Conservation (phyloP, 2,797 vertebrate genomes). For the Lateolabrax maculatus region DNA sequence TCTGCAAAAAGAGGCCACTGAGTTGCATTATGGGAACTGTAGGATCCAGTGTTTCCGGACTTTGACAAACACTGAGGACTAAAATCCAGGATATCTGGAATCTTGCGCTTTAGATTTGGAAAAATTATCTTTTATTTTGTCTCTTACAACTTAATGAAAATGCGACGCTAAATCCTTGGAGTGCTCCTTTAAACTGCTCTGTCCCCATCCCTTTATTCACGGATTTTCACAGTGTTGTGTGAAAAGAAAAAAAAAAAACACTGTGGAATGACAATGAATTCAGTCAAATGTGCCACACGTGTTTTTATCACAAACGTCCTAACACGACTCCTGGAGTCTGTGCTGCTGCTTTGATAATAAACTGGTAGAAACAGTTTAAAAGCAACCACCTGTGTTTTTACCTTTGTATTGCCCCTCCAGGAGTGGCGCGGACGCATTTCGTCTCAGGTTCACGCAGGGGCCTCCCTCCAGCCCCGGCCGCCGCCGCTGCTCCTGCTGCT, state of each 20-base stretch:
- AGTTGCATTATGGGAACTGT: background rate
- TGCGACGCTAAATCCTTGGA: background rate
- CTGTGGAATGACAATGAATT: no score
- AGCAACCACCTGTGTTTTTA: slow-evolving; percentile 57
- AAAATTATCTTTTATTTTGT: background rate
- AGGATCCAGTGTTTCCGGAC: background rate
- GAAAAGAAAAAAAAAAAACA: no score
- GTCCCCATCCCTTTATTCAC: background rate
- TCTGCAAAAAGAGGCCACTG: background rate
- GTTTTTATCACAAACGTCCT: no score
- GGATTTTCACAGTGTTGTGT: background rate
- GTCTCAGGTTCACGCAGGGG: slow-evolving; percentile 65
- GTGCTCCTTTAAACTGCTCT: background rate
- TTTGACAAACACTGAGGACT: background rate
- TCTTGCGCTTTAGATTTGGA: background rate
- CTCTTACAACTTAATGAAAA: background rate
- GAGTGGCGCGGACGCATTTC: slow-evolving; percentile 72
- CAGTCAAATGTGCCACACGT: no score
- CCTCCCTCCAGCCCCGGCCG: slow-evolving; percentile 49
- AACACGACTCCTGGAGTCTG: no score
- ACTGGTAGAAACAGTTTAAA: background rate
- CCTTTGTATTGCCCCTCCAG: slow-evolving; percentile 85
- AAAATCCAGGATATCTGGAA: background rate
- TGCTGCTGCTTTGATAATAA: background rate
- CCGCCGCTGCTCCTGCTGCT: no score